These are phyloP conservation scores for Drosophila hydei DNA, from an alignment of 1,140 invertebrate species.

Conservation along the genomic window DNA sequence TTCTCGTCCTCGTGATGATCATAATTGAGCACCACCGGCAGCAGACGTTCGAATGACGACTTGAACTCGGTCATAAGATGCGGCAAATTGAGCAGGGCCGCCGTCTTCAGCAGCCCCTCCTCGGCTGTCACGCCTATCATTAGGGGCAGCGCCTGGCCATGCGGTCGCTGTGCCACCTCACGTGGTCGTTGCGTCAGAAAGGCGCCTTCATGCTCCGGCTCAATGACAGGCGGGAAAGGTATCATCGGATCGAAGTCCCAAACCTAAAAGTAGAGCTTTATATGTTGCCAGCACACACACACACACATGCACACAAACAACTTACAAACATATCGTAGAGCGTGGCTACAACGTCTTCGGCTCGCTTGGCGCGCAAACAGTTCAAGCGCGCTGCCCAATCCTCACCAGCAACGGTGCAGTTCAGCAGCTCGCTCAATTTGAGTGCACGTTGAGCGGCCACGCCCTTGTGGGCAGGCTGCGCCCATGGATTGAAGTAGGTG, in stretches of 20 bases:
- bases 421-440: conserved; percentile 86
- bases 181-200: conserved; percentile 87
- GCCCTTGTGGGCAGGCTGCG: conserved; percentile 87
- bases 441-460: conserved; percentile 87
- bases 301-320: conserved; percentile 22
- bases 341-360: conserved; percentile 86
- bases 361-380: conserved; percentile 86
- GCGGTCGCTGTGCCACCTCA: conserved; percentile 84
- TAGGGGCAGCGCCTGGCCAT: conserved; percentile 86
- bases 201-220: conserved; percentile 87
- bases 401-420: conserved; percentile 83
- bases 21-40: conserved; percentile 87
- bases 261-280: conserved; percentile 81
- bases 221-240: conserved; percentile 89
- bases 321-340: conserved; percentile 86
- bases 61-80: conserved; percentile 85
- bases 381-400: conserved; percentile 85
- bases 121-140: conserved; percentile 88
- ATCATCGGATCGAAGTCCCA: conserved; percentile 90
- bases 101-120: conserved; percentile 88
- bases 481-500: conserved; percentile 91
- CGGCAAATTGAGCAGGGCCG: conserved; percentile 83
- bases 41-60: conserved; percentile 85
- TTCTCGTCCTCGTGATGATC: conserved; percentile 85
- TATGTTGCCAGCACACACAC: not conserved